Percentiles rank a stretch among this genome's conserved stretches.
Conservation (phyloP, 2,888 invertebrate species). For the Tridacna gigas region DNA sequence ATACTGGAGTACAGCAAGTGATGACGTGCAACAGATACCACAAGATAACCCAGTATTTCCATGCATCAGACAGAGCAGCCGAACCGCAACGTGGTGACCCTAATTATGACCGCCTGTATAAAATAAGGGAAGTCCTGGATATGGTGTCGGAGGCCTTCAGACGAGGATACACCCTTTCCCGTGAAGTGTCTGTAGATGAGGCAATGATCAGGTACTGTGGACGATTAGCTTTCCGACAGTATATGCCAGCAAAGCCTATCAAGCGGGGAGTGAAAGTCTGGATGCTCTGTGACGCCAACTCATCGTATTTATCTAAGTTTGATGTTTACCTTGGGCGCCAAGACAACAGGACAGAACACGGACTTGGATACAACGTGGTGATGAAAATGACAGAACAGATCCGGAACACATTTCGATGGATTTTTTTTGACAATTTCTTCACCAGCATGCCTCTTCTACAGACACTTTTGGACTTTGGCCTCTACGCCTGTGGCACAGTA, state of each 20-base stretch:
- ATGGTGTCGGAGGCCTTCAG: background rate
- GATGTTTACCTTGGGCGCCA: conserved; percentile 27
- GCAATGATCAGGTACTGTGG: conserved; percentile 39
- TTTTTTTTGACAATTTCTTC: conserved; percentile 39
- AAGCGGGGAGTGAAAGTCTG: conserved; percentile 44
- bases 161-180: conserved; percentile 12
- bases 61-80: conserved; percentile 28
- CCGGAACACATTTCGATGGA: background rate
- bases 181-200: conserved; percentile 39
- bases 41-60: conserved; percentile 38
- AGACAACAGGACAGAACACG: conserved; percentile 21
- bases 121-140: conserved; percentile 15
- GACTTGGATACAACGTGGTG: conserved; percentile 40
- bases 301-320: conserved; percentile 30
- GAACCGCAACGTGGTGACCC: conserved; percentile 5
- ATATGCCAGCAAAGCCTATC: no score
- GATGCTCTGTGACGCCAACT: conserved; percentile 33
- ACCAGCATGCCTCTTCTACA: conserved; percentile 28
- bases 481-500: conserved; percentile 45
- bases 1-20: conserved; percentile 7
- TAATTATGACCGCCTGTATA: conserved; percentile 16
- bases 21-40: conserved; percentile 45
- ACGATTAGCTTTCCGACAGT: conserved; percentile 16
- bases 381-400: conserved; percentile 1
- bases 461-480: no score